These are phyloP conservation scores for Poecile atricapillus DNA, from an alignment of 2,113 vertebrate genomes.

Conservation along the genomic window DNA sequence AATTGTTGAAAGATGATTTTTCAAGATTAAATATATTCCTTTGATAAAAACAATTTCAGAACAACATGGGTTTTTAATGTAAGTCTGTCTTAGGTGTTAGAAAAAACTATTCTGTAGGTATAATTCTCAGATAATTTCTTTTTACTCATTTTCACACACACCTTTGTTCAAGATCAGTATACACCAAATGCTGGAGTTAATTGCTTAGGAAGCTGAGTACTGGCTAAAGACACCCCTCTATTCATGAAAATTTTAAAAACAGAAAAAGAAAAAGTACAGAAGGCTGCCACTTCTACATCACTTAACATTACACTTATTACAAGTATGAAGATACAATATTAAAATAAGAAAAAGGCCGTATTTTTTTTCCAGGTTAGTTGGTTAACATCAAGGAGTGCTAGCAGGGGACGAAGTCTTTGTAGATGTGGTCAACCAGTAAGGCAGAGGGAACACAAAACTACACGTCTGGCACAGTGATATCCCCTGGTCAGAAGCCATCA, in stretches of 20 bases:
- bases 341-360: background rate
- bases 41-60: background rate
- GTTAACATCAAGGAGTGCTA: background rate
- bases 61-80: background rate
- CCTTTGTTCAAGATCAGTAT: background rate
- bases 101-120: background rate
- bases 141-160: background rate
- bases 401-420: background rate
- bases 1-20: background rate
- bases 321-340: background rate
- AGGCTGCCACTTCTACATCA: background rate
- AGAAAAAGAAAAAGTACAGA: background rate
- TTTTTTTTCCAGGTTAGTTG: background rate
- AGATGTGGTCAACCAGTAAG: background rate
- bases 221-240: background rate
- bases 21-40: background rate
- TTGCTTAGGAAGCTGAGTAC: background rate
- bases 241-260: background rate
- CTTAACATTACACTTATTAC: background rate
- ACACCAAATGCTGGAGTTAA: background rate
- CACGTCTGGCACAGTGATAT: background rate
- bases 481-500: background rate
- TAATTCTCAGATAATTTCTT: background rate
- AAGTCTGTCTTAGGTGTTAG: background rate
- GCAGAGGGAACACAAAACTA: background rate